A percentile compares a stretch with the other conserved stretches of the same genome.
phyloP scores from a whole-genome alignment of 2,113 vertebrate genomes.

The Osmerus mordax region DNA sequence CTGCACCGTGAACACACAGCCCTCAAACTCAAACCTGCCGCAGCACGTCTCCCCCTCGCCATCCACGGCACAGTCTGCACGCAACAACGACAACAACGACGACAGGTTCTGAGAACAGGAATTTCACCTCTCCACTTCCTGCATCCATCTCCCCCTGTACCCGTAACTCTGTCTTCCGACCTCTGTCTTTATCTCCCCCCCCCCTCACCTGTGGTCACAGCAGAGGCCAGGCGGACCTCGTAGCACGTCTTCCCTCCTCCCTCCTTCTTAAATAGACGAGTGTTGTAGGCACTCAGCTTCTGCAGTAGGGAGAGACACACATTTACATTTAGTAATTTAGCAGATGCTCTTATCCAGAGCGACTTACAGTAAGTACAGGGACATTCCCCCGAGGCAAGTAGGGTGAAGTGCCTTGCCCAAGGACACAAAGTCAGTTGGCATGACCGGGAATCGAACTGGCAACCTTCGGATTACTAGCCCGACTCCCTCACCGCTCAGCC shows the following conservation, averaged over 20 bases:
- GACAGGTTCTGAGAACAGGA: not conserved
- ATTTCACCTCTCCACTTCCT: not conserved
- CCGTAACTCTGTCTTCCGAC: no score
- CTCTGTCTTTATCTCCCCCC: not conserved
- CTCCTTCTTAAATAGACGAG: constrained; percentile 82
- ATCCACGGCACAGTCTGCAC: constrained; percentile 68
- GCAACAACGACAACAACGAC: not conserved
- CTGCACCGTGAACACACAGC: constrained; percentile 75
- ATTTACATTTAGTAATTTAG: no score
- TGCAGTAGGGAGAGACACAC: constrained; percentile 32
- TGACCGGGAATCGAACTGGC: no score
- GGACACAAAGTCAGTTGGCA: no score
- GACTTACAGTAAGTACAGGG: no score
- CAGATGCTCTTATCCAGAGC: no score
- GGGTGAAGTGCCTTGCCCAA: no score
- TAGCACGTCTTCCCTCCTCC: constrained; percentile 69
- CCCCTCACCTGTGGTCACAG: constrained; percentile 76
- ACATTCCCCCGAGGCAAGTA: no score
- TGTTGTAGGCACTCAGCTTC: constrained; percentile 91
- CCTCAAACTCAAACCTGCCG: constrained; percentile 77
- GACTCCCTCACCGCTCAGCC: no score
- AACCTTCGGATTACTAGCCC: no score
- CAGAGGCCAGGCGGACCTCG: constrained; percentile 87
- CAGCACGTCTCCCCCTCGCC: constrained; percentile 69
- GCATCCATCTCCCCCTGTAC: no score